A percentile compares a stretch with the other conserved stretches of the same genome.
Conservation (phyloP, 2,797 vertebrate species). For the Pteropus rufus region DNA sequence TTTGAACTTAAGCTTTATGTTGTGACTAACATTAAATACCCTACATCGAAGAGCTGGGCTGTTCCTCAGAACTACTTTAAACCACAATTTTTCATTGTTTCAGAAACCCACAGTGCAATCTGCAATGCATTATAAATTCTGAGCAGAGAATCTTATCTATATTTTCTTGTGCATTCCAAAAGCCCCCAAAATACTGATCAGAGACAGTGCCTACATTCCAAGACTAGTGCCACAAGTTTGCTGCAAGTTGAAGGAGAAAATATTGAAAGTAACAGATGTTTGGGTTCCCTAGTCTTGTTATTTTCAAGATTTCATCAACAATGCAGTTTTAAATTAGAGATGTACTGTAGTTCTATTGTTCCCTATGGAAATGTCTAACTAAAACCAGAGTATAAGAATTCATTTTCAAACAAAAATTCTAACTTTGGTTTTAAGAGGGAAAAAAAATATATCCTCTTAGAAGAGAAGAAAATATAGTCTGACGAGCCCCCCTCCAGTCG, state of each 20-base stretch:
- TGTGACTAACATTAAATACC: slow-evolving; percentile 67
- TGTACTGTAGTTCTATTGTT: slow-evolving; percentile 62
- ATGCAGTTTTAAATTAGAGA: slow-evolving; percentile 69
- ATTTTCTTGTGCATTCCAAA: slow-evolving; percentile 46
- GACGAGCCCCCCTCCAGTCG: background rate
- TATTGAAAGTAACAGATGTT: slow-evolving; percentile 65
- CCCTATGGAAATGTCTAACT: slow-evolving; percentile 66
- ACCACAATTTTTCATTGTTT: slow-evolving; percentile 16
- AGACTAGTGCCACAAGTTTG: slow-evolving; percentile 62
- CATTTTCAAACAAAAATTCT: slow-evolving; percentile 65
- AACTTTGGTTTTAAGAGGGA: slow-evolving; percentile 38
- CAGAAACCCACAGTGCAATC: slow-evolving; percentile 16
- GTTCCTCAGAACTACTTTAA: slow-evolving; percentile 28
- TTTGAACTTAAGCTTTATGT: slow-evolving; percentile 67
- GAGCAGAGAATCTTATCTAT: slow-evolving; percentile 60
- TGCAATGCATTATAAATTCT: slow-evolving; percentile 59
- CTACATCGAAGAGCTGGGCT: slow-evolving; percentile 45
- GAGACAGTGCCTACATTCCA: slow-evolving; percentile 27
- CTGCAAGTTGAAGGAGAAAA: slow-evolving; percentile 59
- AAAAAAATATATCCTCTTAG: background rate
- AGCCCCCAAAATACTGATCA: slow-evolving; percentile 52
- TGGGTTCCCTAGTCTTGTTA: slow-evolving; percentile 60
- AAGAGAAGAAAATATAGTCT: slow-evolving; percentile 17
- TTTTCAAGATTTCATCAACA: slow-evolving; percentile 75
- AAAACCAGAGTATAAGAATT: slow-evolving; percentile 67